Base-by-base conservation (phyloP, 2,888 invertebrate genomes). In the Nomada lathburiana region DNA sequence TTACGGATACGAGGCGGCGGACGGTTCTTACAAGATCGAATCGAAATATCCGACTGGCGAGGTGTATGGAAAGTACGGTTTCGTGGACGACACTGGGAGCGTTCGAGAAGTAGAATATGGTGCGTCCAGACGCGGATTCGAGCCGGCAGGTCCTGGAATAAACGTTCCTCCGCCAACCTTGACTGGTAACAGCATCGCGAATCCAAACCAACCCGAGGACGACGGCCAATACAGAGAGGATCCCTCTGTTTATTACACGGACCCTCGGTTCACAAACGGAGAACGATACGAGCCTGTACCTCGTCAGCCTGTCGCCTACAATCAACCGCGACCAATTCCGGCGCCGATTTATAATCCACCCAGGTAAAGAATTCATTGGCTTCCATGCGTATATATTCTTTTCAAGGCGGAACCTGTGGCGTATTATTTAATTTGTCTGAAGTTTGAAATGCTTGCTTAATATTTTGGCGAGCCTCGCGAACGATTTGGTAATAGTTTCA, bases 1-100 rank as follows among this genome's bases (percentile, higher is more conserved):
- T 89, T 98, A 97, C 91, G 98, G 98, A 0, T 98, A 97, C 93
- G 98, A 98, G 93, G 97, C 96, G 0, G 98, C 97, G 0, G 98
- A 98, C 91, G 97, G 97, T 13, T 96, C 97, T 67, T 98, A 97
- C 94, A 98, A 98, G 94, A 97, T 98, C 83, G 98, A 98, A 93
- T 97, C 98, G 0, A 98, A 98, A 93, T 97, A 97, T 90, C 95
- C 97, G 0, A 96, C 95, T 63, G 98, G 98, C 0, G 97, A 98
- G 90, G 97, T 98, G 0, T 97, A 96, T 69, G 98, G 98, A 79
- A 98, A 98, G 93, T 98, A 98, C 90, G 98, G 98, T n/a, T 98
- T 98, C 92, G 95, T 97, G 0, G 98, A 98, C 88, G 97, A 97
- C 90, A 94, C 94, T 36, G 98, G 98, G 0, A 96, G 95, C 89